Base-by-base conservation (phyloP, 2,888 invertebrate genomes). In the Plagodis pulveraria region DNA sequence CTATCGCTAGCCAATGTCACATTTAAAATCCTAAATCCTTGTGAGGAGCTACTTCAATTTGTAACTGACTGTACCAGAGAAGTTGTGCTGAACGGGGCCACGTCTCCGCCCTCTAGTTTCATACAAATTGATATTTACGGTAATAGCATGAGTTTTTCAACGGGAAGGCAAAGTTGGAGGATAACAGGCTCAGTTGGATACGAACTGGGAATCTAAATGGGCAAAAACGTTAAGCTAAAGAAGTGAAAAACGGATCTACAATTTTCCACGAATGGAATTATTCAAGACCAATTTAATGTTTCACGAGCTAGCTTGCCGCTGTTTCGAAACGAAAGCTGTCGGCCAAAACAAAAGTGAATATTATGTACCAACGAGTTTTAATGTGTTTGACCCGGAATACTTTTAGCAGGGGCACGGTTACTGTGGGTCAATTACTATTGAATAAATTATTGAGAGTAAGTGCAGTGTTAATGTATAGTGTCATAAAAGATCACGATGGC, bases 91-190 rank as follows among this genome's bases (percentile, higher is more conserved):
- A 70, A 77, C 76, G 71, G 68, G 77, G 78, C 81, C 66, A 61
- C 76, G 77, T 78, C 80, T 79, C 86, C 87, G 80, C 89, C 88
- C 84, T 83, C 87, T 87, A 86, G 91, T 87, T 90, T 86, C 89
- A 90, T 89, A 88, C 89, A 91, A 92, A 92, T 92, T 91, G 92
- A 91, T 92, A 92, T 92, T 92, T 92, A 92, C 91, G 89, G 86
- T 91, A 89, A 92, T 89, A 87, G 90, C 86, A 71, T 67, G 89
- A 89, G 88, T 89, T 91, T 92, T 91, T 90, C 86, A 85, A 80
- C 85, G 83, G 76, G 80, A 83, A 81, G 80, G 82, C 81, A 83
- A 89, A 89, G 84, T 89, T 88, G 76, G 81, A 77, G 86, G 83
- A 86, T 89, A 89, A 88, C 86, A 83, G 86, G 86, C 89, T 84